Conservation (phyloP, 2,888 invertebrate genomes). For the Kryphioiulus occultus region DNA sequence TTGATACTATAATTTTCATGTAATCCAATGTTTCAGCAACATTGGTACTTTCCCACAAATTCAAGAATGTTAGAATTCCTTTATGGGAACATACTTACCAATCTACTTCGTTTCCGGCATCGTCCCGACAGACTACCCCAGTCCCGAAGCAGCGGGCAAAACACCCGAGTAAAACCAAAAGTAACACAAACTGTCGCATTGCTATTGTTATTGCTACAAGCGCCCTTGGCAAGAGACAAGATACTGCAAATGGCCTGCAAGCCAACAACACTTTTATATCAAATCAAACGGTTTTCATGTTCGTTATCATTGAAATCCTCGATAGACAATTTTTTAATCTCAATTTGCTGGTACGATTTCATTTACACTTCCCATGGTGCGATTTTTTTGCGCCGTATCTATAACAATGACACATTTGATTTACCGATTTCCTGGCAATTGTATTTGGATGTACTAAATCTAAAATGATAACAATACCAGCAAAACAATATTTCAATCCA, state of each 20-base stretch:
- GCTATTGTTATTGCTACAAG: not conserved
- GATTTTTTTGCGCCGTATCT: too few relatives aligned
- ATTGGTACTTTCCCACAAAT: too few relatives aligned
- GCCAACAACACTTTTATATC: not conserved
- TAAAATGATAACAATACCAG: too few relatives aligned
- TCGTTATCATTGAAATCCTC: not conserved
- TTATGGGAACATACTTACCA: not conserved
- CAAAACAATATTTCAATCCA: too few relatives aligned
- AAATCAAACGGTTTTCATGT: not conserved
- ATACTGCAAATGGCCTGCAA: not conserved
- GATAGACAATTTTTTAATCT: too few relatives aligned
- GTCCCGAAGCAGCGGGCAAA: conserved; percentile 9
- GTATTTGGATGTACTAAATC: too few relatives aligned
- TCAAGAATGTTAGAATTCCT: not conserved
- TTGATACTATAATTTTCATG: too few relatives aligned
- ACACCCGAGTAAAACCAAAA: not conserved
- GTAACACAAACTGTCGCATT: not conserved
- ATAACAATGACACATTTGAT: too few relatives aligned
- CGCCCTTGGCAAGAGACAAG: not conserved
- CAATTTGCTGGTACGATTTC: too few relatives aligned
- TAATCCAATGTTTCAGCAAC: too few relatives aligned
- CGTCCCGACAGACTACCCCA: conserved; percentile 45
- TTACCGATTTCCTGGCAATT: too few relatives aligned
- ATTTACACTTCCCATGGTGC: too few relatives aligned
- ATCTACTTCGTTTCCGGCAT: conserved; percentile 43